Conservation (phyloP, 2,797 vertebrate species). For the Bovichtus diacanthus region DNA sequence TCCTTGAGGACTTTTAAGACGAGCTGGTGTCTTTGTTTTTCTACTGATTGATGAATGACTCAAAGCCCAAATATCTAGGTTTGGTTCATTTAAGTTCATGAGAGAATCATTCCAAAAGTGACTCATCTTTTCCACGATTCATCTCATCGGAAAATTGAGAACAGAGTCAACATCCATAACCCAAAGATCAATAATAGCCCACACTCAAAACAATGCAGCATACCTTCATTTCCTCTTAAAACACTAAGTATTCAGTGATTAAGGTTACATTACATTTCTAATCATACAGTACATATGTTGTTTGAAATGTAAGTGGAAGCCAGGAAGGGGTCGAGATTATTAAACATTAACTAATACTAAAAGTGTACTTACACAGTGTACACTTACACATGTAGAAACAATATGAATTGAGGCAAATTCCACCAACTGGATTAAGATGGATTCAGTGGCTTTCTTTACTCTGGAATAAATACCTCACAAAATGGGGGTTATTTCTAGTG, state of each 20-base stretch:
- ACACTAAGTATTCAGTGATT: neutral
- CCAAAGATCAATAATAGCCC: conserved; percentile 36
- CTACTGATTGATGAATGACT: conserved; percentile 64
- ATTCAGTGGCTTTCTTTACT: neutral
- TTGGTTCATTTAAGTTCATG: conserved; percentile 63
- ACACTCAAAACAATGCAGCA: conserved; percentile 4
- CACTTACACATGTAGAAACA: neutral
- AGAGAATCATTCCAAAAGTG: conserved; percentile 61
- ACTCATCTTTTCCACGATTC: conserved; percentile 74
- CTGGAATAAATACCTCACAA: neutral
- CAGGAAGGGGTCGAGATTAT: neutral
- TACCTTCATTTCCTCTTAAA: neutral
- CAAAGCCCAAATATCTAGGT: conserved; percentile 63
- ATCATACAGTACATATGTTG: neutral
- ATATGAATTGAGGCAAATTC: neutral
- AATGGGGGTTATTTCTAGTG: neutral
- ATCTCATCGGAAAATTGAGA: conserved; percentile 68
- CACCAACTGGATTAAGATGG: neutral
- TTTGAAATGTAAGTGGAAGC: neutral
- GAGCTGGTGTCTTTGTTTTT: conserved; percentile 35
- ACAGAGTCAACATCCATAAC: conserved; percentile 58
- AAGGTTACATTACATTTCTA: neutral
- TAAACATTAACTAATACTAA: neutral
- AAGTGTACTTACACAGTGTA: neutral
- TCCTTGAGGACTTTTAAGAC: conserved; percentile 6